A percentile compares a stretch with the other conserved stretches of the same genome.
These are phyloP conservation scores for Drepana arcuata DNA, from an alignment of 1,140 invertebrate species.

Conservation along the genomic window DNA sequence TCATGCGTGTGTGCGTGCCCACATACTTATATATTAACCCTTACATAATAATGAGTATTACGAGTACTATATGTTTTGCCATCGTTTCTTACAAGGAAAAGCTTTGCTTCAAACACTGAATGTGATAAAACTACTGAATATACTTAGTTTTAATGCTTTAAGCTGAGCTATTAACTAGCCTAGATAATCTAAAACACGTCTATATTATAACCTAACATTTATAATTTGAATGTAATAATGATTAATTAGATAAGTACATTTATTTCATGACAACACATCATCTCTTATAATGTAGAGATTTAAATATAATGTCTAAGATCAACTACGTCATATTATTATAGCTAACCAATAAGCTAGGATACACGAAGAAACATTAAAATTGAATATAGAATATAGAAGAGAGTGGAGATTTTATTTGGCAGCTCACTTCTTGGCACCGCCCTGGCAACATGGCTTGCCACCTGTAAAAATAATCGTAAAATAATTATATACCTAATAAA, in stretches of 20 bases:
- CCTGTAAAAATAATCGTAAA: conserved; percentile 27
- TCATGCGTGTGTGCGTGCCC: conserved; percentile 36
- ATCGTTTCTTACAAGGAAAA: conserved; percentile 18
- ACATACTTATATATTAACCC: conserved; percentile 29
- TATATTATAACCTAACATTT: conserved; percentile 16
- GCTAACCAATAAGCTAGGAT: not conserved
- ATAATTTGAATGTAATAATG: conserved; percentile 17
- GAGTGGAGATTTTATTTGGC: no score
- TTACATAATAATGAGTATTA: conserved; percentile 65
- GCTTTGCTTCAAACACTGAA: conserved; percentile 42
- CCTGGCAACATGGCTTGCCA: conserved; percentile 50
- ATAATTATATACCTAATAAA: no score
- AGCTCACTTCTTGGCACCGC: conserved; percentile 26
- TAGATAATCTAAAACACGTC: conserved; percentile 13
- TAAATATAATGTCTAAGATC: conserved; percentile 25
- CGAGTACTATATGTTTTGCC: conserved; percentile 37
- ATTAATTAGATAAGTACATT: conserved; percentile 21
- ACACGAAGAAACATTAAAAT: no score
- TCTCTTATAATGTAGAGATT: conserved; percentile 18
- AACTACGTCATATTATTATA: conserved; percentile 15
- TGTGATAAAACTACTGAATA: conserved; percentile 34
- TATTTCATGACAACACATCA: conserved; percentile 54
- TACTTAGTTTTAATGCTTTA: conserved; percentile 11
- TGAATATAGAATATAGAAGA: no score
- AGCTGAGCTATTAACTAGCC: conserved; percentile 18